These are phyloP conservation scores for Ptilorrhoa leucosticta DNA, from an alignment of 2,113 vertebrate genomes.

Conservation along the genomic window DNA sequence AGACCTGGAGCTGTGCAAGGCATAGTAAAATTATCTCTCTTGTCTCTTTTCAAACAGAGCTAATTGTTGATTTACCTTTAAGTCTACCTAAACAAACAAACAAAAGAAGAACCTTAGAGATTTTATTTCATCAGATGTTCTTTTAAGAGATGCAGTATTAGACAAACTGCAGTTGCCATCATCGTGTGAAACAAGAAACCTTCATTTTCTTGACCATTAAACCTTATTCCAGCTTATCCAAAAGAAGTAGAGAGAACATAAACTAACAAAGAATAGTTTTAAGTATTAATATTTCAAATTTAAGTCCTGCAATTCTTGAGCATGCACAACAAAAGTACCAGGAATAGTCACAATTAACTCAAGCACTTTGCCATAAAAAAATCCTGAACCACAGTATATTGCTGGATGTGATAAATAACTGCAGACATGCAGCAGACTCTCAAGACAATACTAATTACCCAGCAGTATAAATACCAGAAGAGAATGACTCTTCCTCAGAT, in stretches of 20 bases:
- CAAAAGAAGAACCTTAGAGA: not conserved
- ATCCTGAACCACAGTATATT: not conserved
- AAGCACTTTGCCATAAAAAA: not conserved
- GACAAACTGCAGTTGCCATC: not conserved
- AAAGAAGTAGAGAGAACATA: not conserved
- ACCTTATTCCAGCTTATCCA: not conserved
- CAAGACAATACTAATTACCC: not conserved
- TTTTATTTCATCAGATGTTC: not conserved
- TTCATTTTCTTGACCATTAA: not conserved
- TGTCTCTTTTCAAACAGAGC: slow-evolving; percentile 40
- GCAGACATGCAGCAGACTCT: not conserved
- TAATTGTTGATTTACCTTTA: slow-evolving; percentile 37
- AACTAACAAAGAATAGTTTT: not conserved
- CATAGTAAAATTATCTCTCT: slow-evolving; percentile 20
- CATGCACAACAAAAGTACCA: not conserved
- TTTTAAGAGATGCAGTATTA: not conserved
- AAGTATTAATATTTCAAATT: not conserved
- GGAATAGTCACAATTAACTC: not conserved
- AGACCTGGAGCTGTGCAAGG: slow-evolving; percentile 19
- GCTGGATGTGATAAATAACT: not conserved
- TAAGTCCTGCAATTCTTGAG: not conserved
- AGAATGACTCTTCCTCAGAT: not conserved
- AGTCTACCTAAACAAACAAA: not conserved
- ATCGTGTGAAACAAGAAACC: not conserved
- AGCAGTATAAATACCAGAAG: not conserved